phyloP scores from a whole-genome alignment of 2,888 invertebrate species.

The Tinea pellionella region DNA sequence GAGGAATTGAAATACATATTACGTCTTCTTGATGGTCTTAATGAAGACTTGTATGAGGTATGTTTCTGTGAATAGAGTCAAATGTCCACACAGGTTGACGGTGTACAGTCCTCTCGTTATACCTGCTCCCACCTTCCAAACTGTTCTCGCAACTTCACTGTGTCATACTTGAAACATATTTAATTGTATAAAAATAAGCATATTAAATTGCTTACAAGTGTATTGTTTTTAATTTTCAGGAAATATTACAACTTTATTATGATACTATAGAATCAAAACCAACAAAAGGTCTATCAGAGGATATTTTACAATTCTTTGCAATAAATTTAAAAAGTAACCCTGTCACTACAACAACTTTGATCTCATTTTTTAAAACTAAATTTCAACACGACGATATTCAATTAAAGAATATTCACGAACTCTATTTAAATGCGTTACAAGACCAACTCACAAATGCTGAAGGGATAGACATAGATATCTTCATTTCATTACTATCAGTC shows the following conservation, averaged over 20 bases:
- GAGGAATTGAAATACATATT: slow-evolving; percentile 55
- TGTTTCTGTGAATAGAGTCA: slow-evolving; percentile 18
- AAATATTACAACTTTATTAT: slow-evolving; percentile 43
- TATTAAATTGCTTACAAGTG: too few species aligned
- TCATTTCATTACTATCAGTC: slow-evolving; percentile 46
- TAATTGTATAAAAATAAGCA: too few species aligned
- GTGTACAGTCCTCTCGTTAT: too few species aligned
- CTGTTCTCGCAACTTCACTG: too few species aligned
- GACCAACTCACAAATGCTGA: slow-evolving; percentile 39
- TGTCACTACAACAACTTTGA: slow-evolving; percentile 41
- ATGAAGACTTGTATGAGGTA: slow-evolving; percentile 47
- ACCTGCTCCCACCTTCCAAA: too few species aligned
- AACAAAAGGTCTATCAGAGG: slow-evolving; percentile 34
- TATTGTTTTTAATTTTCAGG: slow-evolving; percentile 31
- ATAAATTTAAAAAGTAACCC: slow-evolving; percentile 53
- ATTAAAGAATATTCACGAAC: slow-evolving; percentile 34
- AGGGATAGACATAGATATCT: slow-evolving; percentile 45
- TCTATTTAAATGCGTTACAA: slow-evolving; percentile 45
- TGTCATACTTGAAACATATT: too few species aligned
- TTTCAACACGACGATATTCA: slow-evolving; percentile 27
- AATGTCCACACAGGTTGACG: too few species aligned
- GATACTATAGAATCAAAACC: slow-evolving; percentile 39
- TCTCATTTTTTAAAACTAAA: slow-evolving; percentile 39
- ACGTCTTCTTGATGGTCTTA: slow-evolving; percentile 44
- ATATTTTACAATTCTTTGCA: slow-evolving; percentile 48